Percentiles rank a stretch among this genome's conserved stretches.
Evolutionary conservation across 2,888 invertebrate genomes (phyloP).

Genomic region (Pherbina coryleti): DNA sequence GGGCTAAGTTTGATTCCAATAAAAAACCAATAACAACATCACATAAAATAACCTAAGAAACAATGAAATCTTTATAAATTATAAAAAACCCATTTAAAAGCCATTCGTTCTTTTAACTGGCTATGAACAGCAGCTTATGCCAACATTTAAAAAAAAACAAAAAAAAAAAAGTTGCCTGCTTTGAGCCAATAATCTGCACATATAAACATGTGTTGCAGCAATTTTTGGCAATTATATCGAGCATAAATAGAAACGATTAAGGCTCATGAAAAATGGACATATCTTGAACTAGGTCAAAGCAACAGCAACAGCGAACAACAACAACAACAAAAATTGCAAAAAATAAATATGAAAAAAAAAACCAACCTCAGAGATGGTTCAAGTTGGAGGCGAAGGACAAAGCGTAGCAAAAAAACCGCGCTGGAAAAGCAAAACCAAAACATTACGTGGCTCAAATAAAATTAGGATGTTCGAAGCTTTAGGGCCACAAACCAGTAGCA

Average conservation of each 20-base stretch:
- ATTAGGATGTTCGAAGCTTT: not conserved
- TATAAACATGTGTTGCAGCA: not conserved
- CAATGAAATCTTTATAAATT: too few relatives aligned
- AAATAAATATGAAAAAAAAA: not conserved
- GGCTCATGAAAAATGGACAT: not conserved
- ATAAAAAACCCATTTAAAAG: not conserved
- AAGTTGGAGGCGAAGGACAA: not conserved
- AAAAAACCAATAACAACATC: too few relatives aligned
- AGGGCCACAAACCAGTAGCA: not conserved
- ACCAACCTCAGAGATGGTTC: not conserved
- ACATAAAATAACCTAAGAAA: too few relatives aligned
- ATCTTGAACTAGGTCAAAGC: not conserved
- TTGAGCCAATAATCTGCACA: too few relatives aligned
- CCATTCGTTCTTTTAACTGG: not conserved
- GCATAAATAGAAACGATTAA: not conserved
- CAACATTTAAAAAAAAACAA: not conserved
- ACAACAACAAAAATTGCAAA: not conserved
- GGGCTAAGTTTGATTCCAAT: too few relatives aligned
- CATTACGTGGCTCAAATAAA: constrained; percentile 4
- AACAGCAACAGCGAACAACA: not conserved
- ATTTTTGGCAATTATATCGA: not conserved
- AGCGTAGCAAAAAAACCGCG: not conserved
- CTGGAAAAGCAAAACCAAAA: not conserved
- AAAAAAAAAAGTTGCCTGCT: too few relatives aligned
- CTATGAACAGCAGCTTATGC: not conserved